phyloP scores from a whole-genome alignment of 64 coral and sea anemone genomes.

The Pachyseris speciosa region DNA sequence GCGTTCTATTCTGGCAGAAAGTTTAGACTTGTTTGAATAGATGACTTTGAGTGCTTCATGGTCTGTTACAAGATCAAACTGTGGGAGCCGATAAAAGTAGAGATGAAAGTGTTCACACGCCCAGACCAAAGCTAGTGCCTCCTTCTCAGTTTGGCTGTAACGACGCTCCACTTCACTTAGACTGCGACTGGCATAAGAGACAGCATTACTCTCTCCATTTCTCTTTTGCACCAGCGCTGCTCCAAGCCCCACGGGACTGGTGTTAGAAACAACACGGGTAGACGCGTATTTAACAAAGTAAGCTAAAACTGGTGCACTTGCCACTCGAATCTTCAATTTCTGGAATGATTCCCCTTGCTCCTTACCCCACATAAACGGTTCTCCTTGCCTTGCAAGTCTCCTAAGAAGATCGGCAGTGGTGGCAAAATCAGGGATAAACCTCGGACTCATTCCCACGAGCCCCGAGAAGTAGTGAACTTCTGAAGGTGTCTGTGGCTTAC shows the following conservation, averaged over 20 bases:
- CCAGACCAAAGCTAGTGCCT: background rate
- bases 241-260: background rate
- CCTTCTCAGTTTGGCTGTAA: constrained; percentile 34
- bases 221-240: no score
- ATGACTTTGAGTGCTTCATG: no score
- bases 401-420: no score
- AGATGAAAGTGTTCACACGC: constrained; percentile 42
- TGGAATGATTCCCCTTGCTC: background rate
- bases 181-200: background rate
- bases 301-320: no score
- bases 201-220: background rate
- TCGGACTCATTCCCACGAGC: constrained; percentile 1
- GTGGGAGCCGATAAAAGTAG: constrained; percentile 49
- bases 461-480: background rate
- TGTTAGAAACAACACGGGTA: no score
- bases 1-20: no score
- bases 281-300: constrained; percentile 2
- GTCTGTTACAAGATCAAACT: constrained; percentile 59
- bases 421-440: background rate
- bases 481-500: background rate
- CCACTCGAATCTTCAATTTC: constrained; percentile 16
- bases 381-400: no score
- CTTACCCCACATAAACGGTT: no score
- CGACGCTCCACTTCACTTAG: background rate
- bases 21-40: no score